Evolutionary conservation across 2,113 vertebrate species (phyloP).

Genomic region (Laticauda laticaudata): DNA sequence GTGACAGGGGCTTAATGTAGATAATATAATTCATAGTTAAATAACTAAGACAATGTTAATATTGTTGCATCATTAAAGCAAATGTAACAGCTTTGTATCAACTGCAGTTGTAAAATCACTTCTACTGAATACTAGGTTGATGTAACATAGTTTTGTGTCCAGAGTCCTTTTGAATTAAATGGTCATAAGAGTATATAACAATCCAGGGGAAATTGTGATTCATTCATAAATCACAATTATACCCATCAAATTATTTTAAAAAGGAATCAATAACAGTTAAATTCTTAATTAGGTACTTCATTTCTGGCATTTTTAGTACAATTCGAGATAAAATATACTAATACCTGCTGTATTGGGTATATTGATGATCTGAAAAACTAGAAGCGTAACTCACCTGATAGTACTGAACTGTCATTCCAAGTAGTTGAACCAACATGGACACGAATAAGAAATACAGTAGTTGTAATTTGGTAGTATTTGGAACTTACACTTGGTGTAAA

Average conservation of each 20-base stretch:
- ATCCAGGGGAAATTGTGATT: background rate
- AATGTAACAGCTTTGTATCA: background rate
- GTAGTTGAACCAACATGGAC: background rate
- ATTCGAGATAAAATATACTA: background rate
- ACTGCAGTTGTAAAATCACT: background rate
- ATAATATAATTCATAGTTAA: background rate
- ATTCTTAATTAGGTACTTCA: background rate
- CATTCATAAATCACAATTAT: background rate
- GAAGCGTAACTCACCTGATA: background rate
- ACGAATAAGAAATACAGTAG: background rate
- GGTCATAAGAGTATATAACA: background rate
- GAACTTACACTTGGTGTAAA: background rate
- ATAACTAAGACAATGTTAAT: background rate
- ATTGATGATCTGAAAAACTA: background rate
- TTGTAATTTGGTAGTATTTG: background rate
- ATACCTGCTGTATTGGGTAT: background rate
- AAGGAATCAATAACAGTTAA: background rate
- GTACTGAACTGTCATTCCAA: background rate
- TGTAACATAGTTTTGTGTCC: background rate
- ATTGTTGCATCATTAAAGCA: background rate
- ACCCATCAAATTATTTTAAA: background rate
- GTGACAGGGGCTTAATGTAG: background rate
- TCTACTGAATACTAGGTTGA: background rate
- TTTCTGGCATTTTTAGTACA: background rate
- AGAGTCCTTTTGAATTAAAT: background rate